Evolutionary conservation across 2,797 vertebrate genomes (phyloP).

Genomic region (Cyprinella venusta): DNA sequence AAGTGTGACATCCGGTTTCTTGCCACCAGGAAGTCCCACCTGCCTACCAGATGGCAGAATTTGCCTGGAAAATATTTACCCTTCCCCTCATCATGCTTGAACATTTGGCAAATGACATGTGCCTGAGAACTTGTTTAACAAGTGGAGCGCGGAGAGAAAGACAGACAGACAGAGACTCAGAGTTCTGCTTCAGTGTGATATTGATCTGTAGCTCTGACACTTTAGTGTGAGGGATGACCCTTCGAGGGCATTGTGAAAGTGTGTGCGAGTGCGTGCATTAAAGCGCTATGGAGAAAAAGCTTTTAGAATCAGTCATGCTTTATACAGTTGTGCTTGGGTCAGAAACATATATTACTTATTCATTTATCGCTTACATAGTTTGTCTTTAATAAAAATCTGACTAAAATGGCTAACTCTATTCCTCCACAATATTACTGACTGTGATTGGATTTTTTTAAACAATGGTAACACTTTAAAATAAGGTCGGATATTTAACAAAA

Average conservation of each 20-base stretch:
- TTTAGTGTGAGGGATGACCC: constrained; percentile 8
- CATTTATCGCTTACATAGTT: background rate
- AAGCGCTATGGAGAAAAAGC: constrained; percentile 2
- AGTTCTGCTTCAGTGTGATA: constrained; percentile 24
- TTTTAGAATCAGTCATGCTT: constrained; percentile 3
- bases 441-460: background rate
- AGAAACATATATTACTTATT: background rate
- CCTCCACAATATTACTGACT: background rate
- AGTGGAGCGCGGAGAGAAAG: constrained; percentile 10
- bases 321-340: background rate
- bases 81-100: constrained; percentile 69
- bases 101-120: constrained; percentile 60
- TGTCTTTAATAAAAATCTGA: background rate
- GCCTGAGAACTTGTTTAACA: constrained; percentile 30
- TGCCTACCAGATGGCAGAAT: constrained; percentile 74
- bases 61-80: constrained; percentile 69
- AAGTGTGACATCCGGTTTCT: constrained; percentile 8
- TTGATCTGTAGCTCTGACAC: constrained; percentile 4
- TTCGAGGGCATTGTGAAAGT: constrained; percentile 4
- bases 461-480: background rate
- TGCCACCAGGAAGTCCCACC: constrained; percentile 73
- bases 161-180: constrained; percentile 52
- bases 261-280: background rate
- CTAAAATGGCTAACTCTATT: background rate
- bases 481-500: background rate